phyloP scores from a whole-genome alignment of 2,797 vertebrate genomes.

The Manis javanica region DNA sequence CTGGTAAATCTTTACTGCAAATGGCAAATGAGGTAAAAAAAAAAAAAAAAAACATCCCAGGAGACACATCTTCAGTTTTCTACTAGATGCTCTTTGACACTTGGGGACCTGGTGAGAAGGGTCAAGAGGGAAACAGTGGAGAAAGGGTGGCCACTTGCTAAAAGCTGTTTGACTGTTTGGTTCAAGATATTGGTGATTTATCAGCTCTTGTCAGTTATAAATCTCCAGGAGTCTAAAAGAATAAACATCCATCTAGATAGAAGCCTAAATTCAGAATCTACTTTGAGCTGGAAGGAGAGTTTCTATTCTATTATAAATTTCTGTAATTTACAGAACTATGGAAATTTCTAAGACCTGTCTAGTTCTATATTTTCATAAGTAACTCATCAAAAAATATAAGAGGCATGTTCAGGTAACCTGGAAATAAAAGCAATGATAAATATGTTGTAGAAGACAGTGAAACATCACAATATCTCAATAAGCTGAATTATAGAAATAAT shows the following conservation, averaged over 20 bases:
- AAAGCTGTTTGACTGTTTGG: conserved; percentile 20
- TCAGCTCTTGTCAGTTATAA: conserved; percentile 41
- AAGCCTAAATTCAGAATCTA: conserved; percentile 20
- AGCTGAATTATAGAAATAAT: not conserved
- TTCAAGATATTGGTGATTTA: conserved; percentile 57
- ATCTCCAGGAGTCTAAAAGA: conserved; percentile 35
- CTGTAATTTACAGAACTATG: not conserved
- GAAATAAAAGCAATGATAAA: not conserved
- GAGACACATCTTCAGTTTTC: conserved; percentile 25
- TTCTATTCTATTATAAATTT: conserved; percentile 23
- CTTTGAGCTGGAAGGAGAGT: not conserved
- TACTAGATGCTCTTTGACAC: conserved; percentile 42
- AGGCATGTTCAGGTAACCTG: not conserved
- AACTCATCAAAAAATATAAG: not conserved
- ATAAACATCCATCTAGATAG: conserved; percentile 1
- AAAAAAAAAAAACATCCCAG: conserved; percentile 28
- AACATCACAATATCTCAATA: not conserved
- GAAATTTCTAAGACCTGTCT: conserved; percentile 6
- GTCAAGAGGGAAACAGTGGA: not conserved
- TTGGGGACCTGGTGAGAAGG: not conserved
- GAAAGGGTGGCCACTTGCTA: not conserved
- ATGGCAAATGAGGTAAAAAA: conserved; percentile 64
- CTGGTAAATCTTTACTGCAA: conserved; percentile 68
- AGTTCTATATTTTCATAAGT: not conserved
- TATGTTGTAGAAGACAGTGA: not conserved